Evolutionary conservation across 2,888 invertebrate species (phyloP), one percentile per base, ranked within the genome.

Genomic region (Neuroscelio doddi): DNA sequence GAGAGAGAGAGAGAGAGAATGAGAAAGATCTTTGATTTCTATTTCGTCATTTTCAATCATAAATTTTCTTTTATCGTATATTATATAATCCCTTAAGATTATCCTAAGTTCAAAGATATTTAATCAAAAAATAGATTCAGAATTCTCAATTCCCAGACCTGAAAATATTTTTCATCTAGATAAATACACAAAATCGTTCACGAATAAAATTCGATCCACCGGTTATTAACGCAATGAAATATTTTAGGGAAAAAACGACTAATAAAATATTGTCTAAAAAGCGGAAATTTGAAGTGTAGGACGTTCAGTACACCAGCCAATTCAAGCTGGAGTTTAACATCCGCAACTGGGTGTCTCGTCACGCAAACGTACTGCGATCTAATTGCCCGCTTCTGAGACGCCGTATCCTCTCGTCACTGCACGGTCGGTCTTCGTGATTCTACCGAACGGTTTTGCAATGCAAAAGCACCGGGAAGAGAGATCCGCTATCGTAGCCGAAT

Each of bases 351-450:
- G 27, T 42, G 52, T 44, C 52, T 44, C 52, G 52, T 44, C 52
- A 52, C 52, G 52, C 52, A 44, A 52, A 52, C 52, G 52, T 36
- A 36, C 44, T 52, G 53, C 38, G 53, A 46, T 55, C 46, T 46
- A 55, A 55, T 55, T 55, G 55, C 38, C 46, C 39, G 36, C 26
- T 36, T 44, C 44, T 44, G 46, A 46, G 38, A 55, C 39, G 46
- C 46, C 30, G 39, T 39, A 45, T 55, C 55, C 55, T 55, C 55
- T 55, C 39, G 53, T 52, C 51, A 52, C 51, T 41, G 51, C 12
- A 42, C 51, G 42, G 32, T 34, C 51, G 34, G 51, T 52, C 34
- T 52, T 41, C 42, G 51, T 52, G 42, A 52, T 42, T 42, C 42
- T 34, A 24, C 12, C 42, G 21, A 21, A 21, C 21, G 21, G 21